Conservation (phyloP, 2,113 vertebrate species). For the Pelecanoides urinatrix region DNA sequence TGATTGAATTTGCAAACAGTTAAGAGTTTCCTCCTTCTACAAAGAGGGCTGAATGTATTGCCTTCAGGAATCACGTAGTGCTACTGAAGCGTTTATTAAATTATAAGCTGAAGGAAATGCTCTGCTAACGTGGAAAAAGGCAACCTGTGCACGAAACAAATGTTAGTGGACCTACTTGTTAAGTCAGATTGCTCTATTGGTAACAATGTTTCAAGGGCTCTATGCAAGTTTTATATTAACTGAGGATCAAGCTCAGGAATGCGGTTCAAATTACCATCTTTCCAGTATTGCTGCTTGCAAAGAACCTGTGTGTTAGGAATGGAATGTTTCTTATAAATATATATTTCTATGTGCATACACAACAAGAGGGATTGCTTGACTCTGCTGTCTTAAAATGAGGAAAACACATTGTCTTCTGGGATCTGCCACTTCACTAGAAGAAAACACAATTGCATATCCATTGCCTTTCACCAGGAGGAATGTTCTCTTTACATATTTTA, state of each 20-base stretch:
- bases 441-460: not conserved
- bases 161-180: not conserved
- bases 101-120: not conserved
- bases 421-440: not conserved
- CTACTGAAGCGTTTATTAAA: not conserved
- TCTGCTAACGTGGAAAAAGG: not conserved
- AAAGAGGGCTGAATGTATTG: not conserved
- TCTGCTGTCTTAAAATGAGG: not conserved
- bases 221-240: not conserved
- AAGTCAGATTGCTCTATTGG: not conserved
- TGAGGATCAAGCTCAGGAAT: not conserved
- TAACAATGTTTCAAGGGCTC: not conserved
- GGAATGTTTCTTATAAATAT: not conserved
- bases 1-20: not conserved
- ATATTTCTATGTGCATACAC: not conserved
- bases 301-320: not conserved
- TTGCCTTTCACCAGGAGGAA: not conserved
- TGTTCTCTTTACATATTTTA: not conserved
- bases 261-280: not conserved
- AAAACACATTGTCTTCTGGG: not conserved
- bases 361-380: not conserved
- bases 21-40: not conserved
- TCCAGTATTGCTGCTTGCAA: not conserved
- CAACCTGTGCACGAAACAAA: not conserved
- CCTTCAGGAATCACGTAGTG: not conserved